These are phyloP conservation scores for Mastomys natalensis DNA, from an alignment of 2,113 vertebrate genomes.

Conservation along the genomic window DNA sequence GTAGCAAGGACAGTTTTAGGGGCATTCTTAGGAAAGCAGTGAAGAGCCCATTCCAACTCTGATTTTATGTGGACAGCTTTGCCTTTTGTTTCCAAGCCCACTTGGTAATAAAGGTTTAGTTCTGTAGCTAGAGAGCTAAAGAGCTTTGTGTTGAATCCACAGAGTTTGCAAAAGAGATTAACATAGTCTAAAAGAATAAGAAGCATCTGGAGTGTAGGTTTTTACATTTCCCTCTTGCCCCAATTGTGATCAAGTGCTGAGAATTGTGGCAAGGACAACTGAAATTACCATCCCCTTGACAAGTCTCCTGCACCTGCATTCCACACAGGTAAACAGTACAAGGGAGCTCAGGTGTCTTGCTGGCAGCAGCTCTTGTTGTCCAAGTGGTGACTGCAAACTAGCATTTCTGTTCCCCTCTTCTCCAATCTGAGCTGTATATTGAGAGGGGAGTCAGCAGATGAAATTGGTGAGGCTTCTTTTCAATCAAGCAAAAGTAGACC, in stretches of 20 bases:
- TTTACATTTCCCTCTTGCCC: background rate
- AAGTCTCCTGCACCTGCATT: background rate
- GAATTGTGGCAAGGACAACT: background rate
- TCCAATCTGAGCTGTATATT: background rate
- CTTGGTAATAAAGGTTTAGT: slow-evolving; percentile 34
- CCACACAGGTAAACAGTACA: background rate
- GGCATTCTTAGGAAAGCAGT: background rate
- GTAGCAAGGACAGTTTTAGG: background rate
- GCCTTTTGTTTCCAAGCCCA: background rate
- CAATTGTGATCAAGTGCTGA: background rate
- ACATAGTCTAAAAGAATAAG: slow-evolving; percentile 25
- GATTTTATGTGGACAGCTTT: background rate
- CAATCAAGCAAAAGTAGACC: background rate
- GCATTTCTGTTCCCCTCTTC: background rate
- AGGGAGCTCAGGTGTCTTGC: background rate
- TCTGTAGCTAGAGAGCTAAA: slow-evolving; percentile 6
- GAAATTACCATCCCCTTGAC: background rate
- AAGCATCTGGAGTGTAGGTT: background rate
- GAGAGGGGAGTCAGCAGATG: background rate
- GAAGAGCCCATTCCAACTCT: background rate
- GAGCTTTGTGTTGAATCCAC: slow-evolving; percentile 10
- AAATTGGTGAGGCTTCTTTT: slow-evolving; percentile 34
- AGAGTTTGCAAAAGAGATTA: slow-evolving; percentile 55
- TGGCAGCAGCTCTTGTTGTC: background rate
- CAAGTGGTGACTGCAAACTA: background rate